Percentiles rank a stretch among this genome's conserved stretches.
Evolutionary conservation across 2,113 vertebrate genomes (phyloP).

Genomic region (Diadophis punctatus): DNA sequence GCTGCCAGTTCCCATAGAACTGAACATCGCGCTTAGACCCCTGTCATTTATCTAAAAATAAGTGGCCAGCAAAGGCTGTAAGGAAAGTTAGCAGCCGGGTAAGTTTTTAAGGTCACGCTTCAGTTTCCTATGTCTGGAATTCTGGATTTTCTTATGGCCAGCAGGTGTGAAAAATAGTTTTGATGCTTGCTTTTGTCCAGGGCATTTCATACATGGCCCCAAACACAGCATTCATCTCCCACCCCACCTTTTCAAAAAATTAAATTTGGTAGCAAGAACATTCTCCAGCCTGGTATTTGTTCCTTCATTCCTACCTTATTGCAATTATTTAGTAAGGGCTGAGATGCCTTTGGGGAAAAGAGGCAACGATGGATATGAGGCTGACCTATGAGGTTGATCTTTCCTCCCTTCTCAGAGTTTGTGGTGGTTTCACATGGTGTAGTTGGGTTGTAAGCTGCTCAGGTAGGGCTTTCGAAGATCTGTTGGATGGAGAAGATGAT

Average conservation of each 20-base stretch:
- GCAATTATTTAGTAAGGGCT: neutral
- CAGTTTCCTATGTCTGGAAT: slow-evolving; percentile 22
- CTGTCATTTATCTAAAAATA: slow-evolving; percentile 62
- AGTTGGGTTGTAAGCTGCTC: neutral
- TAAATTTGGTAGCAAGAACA: neutral
- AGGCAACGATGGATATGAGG: too few species aligned
- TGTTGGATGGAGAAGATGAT: neutral
- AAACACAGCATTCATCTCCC: neutral
- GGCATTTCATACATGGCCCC: neutral
- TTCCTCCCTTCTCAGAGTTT: neutral
- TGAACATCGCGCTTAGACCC: slow-evolving; percentile 43
- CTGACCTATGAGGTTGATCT: neutral
- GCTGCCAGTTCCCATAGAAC: slow-evolving; percentile 42
- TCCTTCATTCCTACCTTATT: neutral
- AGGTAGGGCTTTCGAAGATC: neutral
- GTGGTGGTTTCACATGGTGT: neutral
- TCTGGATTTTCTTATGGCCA: slow-evolving; percentile 21
- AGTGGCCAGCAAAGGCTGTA: neutral
- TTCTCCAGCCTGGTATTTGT: neutral
- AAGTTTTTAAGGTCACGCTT: slow-evolving; percentile 38
- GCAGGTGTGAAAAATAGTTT: slow-evolving; percentile 7
- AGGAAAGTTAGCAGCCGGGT: slow-evolving; percentile 10
- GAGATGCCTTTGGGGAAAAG: neutral
- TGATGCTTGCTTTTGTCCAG: slow-evolving; percentile 17
- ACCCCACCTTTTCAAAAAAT: neutral